Conservation (phyloP, 2,888 invertebrate species). For the Poecilobothrus nobilitatus region DNA sequence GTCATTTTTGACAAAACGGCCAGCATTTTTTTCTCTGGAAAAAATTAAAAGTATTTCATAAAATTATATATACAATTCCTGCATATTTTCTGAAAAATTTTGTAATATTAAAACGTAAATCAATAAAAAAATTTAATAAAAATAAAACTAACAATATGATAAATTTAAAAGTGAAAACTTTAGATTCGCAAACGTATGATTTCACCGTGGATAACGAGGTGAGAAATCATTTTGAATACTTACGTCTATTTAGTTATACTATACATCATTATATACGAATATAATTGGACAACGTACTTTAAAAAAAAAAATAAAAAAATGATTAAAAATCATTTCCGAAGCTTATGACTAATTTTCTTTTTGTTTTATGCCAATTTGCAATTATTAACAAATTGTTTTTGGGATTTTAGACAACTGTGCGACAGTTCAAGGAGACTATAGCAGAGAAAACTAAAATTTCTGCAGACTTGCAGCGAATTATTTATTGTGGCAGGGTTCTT, state of each 20-base stretch:
- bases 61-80: background rate
- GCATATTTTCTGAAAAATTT: background rate
- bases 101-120: background rate
- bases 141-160: conserved; percentile 46
- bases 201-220: conserved; percentile 79
- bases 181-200: conserved; percentile 77
- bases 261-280: background rate
- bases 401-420: conserved; percentile 61
- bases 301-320: background rate
- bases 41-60: background rate
- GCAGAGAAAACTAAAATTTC: conserved; percentile 69
- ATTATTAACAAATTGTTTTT: conserved; percentile 10
- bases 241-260: background rate
- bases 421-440: conserved; percentile 71
- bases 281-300: background rate
- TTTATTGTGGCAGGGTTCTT: conserved; percentile 89
- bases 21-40: conserved; percentile 1
- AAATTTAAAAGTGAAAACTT: conserved; percentile 78
- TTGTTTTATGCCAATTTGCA: background rate
- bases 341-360: background rate
- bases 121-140: conserved; percentile 10
- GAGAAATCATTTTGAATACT: conserved; percentile 43
- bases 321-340: background rate
- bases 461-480: conserved; percentile 76
- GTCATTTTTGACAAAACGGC: conserved; percentile 1